A percentile compares a stretch with the other conserved stretches of the same genome.
phyloP scores from a whole-genome alignment of 2,113 vertebrate genomes.

The Gallinago jamesoni region DNA sequence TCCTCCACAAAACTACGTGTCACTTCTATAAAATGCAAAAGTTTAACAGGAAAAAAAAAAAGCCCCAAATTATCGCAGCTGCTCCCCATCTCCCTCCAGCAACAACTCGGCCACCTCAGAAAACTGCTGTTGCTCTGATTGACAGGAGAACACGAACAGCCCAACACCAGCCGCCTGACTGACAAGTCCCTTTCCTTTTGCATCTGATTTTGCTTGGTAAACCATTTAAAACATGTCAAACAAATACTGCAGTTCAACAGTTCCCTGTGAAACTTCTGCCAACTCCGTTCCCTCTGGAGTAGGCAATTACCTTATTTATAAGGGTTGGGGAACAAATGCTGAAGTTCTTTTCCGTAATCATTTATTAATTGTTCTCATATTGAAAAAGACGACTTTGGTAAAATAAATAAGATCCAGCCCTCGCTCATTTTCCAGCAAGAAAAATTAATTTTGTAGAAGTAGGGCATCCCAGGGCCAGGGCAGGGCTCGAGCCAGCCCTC shows the following conservation, averaged over 20 bases:
- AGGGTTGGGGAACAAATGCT: not conserved
- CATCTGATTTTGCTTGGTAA: not conserved
- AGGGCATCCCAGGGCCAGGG: not conserved
- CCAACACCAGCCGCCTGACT: not conserved
- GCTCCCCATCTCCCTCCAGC: not conserved
- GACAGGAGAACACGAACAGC: not conserved
- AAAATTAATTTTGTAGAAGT: not conserved
- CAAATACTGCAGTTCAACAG: not conserved
- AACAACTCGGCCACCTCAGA: not conserved
- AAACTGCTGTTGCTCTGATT: not conserved
- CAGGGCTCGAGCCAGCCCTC: accelerated
- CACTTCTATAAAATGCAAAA: not conserved
- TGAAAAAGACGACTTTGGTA: slow-evolving; percentile 11
- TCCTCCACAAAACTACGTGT: not conserved
- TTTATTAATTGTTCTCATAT: slow-evolving; percentile 48
- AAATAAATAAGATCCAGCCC: slow-evolving; percentile 11
- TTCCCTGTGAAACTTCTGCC: slow-evolving; percentile 19
- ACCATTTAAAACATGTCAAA: slow-evolving; percentile 12
- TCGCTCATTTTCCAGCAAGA: not conserved
- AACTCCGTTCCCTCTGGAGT: not conserved
- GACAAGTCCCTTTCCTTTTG: not conserved
- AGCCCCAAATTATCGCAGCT: not conserved
- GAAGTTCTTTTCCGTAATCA: slow-evolving; percentile 2
- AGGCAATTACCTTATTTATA: slow-evolving; percentile 37
- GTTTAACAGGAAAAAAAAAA: not conserved